phyloP scores from a whole-genome alignment of 2,888 invertebrate genomes.

The Tetheella fluctuosa region DNA sequence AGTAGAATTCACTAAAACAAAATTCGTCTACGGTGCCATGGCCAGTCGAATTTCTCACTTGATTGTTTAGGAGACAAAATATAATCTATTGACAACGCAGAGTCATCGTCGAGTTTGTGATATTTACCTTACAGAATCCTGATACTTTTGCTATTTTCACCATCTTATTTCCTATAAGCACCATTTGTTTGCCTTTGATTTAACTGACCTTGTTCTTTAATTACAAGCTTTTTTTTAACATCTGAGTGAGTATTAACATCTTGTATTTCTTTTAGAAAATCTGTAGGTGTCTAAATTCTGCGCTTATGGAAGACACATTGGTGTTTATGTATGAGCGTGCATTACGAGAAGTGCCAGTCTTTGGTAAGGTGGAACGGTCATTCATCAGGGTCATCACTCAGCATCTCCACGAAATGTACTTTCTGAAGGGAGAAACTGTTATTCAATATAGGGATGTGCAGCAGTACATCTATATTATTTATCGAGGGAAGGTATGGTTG shows the following conservation, averaged over 20 bases:
- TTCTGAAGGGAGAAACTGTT: constrained; percentile 76
- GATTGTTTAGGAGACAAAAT: no score
- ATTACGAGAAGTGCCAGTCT: constrained; percentile 80
- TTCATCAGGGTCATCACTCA: constrained; percentile 82
- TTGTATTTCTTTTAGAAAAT: constrained; percentile 57
- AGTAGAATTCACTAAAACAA: no score
- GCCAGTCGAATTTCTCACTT: no score
- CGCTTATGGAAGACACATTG: constrained; percentile 81
- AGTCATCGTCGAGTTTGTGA: no score
- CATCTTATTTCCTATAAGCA: no score
- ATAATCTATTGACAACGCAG: no score
- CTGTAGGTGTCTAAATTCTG: constrained; percentile 77
- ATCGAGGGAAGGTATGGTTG: constrained; percentile 73
- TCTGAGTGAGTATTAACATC: constrained; percentile 7
- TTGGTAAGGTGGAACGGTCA: constrained; percentile 78
- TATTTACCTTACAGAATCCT: no score
- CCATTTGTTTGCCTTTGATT: no score
- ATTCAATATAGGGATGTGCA: constrained; percentile 78
- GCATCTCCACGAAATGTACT: constrained; percentile 79
- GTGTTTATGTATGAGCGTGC: constrained; percentile 81
- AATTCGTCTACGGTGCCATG: no score
- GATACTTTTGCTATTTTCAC: no score
- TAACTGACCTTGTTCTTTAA: no score
- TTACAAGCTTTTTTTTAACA: no score
- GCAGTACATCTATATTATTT: constrained; percentile 77